A percentile compares a stretch with the other conserved stretches of the same genome.
phyloP scores from a whole-genome alignment of 2,888 invertebrate species.

The Drosophila percnosoma region DNA sequence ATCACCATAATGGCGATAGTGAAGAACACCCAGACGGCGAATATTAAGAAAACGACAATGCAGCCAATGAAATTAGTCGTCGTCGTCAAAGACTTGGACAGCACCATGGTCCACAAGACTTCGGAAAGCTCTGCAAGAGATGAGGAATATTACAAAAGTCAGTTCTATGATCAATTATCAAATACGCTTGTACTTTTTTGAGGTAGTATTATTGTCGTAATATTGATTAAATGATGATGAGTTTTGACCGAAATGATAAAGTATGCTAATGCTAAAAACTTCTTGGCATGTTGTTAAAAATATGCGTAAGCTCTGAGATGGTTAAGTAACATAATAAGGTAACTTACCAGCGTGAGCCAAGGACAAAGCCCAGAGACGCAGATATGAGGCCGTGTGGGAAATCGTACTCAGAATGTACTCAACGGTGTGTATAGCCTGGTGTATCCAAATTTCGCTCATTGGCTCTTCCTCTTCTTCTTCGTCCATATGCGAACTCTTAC shows the following conservation, averaged over 20 bases:
- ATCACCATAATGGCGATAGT: constrained; percentile 98
- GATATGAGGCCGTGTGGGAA: constrained; percentile 98
- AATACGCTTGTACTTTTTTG: no score
- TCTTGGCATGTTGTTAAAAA: neutral
- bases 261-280: neutral
- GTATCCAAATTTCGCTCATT: constrained; percentile 95
- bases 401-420: constrained; percentile 98
- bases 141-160: neutral
- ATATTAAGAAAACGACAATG: constrained; percentile 92
- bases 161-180: neutral
- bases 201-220: neutral
- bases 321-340: neutral
- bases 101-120: constrained; percentile 97
- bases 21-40: constrained; percentile 95
- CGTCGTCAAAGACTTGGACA: constrained; percentile 90
- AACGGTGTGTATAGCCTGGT: constrained; percentile 98
- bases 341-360: constrained; percentile 95
- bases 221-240: neutral
- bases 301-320: neutral
- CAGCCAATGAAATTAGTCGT: constrained; percentile 89
- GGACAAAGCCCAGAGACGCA: constrained; percentile 98
- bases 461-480: constrained; percentile 87
- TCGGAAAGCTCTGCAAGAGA: constrained; percentile 89
- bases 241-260: neutral
- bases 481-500: constrained; percentile 74